These are phyloP conservation scores for Tragelaphus oryx DNA, from an alignment of 2,797 vertebrate genomes.

Conservation along the genomic window DNA sequence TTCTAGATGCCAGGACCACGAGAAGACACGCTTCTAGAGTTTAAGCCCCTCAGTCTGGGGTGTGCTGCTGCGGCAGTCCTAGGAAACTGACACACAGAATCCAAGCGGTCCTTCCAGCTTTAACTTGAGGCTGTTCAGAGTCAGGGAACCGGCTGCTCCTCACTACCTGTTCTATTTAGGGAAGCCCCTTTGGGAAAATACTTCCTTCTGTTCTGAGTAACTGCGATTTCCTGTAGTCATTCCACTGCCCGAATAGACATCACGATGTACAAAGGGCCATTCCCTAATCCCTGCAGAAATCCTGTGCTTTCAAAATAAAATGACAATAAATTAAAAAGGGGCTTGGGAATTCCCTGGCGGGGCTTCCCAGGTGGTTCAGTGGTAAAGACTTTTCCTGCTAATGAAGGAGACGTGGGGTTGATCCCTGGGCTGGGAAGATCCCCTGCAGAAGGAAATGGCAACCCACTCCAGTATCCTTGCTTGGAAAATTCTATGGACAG, in stretches of 20 bases:
- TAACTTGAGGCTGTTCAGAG: background rate
- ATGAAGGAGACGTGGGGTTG: background rate
- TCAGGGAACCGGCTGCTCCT: background rate
- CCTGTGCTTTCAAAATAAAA: background rate
- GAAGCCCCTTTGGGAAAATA: background rate
- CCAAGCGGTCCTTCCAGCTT: background rate
- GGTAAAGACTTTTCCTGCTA: background rate
- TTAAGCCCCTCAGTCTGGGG: background rate
- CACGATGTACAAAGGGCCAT: too few species aligned
- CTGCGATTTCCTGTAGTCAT: background rate
- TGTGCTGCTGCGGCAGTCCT: fast-evolving
- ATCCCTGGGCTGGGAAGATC: background rate
- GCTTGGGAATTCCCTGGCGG: background rate
- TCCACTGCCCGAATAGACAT: background rate
- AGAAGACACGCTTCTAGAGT: background rate
- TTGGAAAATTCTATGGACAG: background rate
- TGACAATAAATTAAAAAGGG: background rate
- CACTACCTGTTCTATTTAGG: too few species aligned
- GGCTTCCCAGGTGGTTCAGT: background rate
- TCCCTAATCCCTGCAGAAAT: background rate
- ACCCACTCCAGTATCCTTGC: background rate
- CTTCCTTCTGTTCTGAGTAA: background rate
- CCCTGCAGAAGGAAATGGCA: background rate
- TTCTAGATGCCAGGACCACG: background rate
- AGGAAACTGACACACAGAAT: background rate